phyloP scores from a whole-genome alignment of 2,888 invertebrate genomes.

The Pseudoips prasinana region DNA sequence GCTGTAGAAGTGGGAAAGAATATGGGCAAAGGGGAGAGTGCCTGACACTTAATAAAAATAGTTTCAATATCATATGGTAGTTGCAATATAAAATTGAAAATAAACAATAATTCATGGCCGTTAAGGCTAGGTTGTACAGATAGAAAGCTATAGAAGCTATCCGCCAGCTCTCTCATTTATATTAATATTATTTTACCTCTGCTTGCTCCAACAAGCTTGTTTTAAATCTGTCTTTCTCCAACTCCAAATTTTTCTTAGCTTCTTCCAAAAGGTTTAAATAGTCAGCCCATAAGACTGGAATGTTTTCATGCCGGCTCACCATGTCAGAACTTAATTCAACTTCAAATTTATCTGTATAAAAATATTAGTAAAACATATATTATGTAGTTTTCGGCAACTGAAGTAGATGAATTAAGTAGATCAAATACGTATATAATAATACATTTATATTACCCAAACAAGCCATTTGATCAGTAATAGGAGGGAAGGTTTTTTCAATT shows the following conservation, averaged over 20 bases:
- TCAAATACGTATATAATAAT: neutral
- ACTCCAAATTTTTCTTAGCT: conserved; percentile 87
- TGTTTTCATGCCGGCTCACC: conserved; percentile 76
- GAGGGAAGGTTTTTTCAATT: conserved; percentile 87
- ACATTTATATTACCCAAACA: conserved; percentile 78
- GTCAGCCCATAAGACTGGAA: conserved; percentile 85
- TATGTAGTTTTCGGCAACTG: neutral
- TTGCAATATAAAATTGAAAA: no score
- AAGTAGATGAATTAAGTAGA: neutral
- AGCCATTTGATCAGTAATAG: conserved; percentile 88
- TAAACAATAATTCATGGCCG: no score
- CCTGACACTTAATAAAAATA: no score
- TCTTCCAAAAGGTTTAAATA: conserved; percentile 87
- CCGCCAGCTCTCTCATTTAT: no score
- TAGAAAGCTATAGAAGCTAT: no score
- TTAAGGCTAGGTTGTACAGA: no score
- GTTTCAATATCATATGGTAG: no score
- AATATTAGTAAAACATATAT: conserved; percentile 2
- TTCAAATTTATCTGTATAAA: conserved; percentile 84
- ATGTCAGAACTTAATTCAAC: conserved; percentile 85
- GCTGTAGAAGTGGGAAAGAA: no score
- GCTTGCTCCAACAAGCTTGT: conserved; percentile 86
- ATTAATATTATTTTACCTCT: no score
- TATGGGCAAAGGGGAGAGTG: no score
- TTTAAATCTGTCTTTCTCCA: conserved; percentile 88